Evolutionary conservation across 2,797 vertebrate species (phyloP).

Genomic region (Sebastes ruberrimus): DNA sequence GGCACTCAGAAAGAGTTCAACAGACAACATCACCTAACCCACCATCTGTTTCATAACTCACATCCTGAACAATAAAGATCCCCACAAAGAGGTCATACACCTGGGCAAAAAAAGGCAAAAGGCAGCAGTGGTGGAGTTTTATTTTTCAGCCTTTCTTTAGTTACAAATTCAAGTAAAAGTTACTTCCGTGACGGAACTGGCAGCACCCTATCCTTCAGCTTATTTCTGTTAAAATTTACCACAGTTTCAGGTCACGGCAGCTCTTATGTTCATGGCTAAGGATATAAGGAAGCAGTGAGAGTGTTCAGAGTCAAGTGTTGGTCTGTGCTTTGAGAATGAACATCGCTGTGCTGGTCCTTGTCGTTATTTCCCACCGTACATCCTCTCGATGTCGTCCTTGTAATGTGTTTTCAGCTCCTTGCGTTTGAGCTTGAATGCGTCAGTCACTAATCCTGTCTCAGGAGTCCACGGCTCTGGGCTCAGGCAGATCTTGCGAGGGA

Average conservation of each 20-base stretch:
- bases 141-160: conserved; percentile 1
- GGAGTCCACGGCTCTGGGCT: conserved; percentile 94
- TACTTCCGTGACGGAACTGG: background rate
- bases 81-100: conserved; percentile 25
- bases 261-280: conserved; percentile 65
- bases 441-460: conserved; percentile 94
- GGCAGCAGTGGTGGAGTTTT: conserved; percentile 21
- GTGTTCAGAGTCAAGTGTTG: conserved; percentile 28
- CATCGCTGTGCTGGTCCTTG: background rate
- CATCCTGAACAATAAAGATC: conserved; percentile 59
- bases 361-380: conserved; percentile 90
- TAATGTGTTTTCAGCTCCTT: conserved; percentile 92
- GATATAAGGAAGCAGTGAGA: background rate
- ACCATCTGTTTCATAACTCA: conserved; percentile 68
- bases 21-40: conserved; percentile 31
- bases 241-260: conserved; percentile 80
- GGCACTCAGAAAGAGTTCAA: conserved; percentile 50
- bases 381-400: conserved; percentile 90
- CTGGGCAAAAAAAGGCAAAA: conserved; percentile 10
- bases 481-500: conserved; percentile 91
- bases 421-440: conserved; percentile 96
- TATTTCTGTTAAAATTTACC: background rate
- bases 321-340: conserved; percentile 20
- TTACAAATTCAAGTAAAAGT: conserved; percentile 48
- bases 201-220: background rate